Evolutionary conservation across 2,113 vertebrate genomes (phyloP).

Genomic region (Pachycephala philippinensis): DNA sequence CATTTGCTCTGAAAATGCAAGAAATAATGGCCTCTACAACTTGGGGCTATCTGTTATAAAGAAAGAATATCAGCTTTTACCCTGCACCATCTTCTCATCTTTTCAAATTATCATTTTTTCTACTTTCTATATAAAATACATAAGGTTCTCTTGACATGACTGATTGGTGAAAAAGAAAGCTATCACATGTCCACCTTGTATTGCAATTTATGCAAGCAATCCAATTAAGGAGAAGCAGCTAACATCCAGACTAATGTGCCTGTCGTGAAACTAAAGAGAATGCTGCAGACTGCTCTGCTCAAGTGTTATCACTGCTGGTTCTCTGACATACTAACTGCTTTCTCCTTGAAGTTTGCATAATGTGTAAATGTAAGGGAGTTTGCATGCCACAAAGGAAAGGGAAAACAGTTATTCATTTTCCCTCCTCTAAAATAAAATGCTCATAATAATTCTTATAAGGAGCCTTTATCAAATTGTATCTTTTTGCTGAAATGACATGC

Average conservation of each 20-base stretch:
- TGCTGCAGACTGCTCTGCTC: background rate
- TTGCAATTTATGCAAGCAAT: slow-evolving; percentile 84
- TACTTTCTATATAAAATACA: slow-evolving; percentile 60
- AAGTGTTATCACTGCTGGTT: background rate
- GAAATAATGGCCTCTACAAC: slow-evolving; percentile 92
- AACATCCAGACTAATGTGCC: slow-evolving; percentile 44
- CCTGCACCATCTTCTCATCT: slow-evolving; percentile 68
- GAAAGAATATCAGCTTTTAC: slow-evolving; percentile 77
- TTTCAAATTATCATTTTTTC: slow-evolving; percentile 74
- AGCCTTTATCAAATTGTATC: slow-evolving; percentile 16
- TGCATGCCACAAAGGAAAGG: background rate
- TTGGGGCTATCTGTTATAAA: slow-evolving; percentile 91
- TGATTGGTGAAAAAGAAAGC: slow-evolving; percentile 49
- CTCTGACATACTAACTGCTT: background rate
- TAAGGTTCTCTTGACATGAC: slow-evolving; percentile 56
- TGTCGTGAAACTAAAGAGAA: slow-evolving; percentile 43
- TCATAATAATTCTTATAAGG: slow-evolving; percentile 18
- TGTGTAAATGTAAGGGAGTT: background rate
- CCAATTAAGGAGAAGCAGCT: slow-evolving; percentile 76
- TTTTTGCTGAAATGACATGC: background rate
- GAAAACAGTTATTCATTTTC: background rate
- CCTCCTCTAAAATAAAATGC: slow-evolving; percentile 38
- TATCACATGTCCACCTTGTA: slow-evolving; percentile 73
- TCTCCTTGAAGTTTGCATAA: slow-evolving; percentile 35
- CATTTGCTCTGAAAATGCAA: slow-evolving; percentile 99